Percentiles rank a stretch among this genome's conserved stretches.
Conservation (phyloP, 2,888 invertebrate genomes). For the Zhengitettix transpicula region DNA sequence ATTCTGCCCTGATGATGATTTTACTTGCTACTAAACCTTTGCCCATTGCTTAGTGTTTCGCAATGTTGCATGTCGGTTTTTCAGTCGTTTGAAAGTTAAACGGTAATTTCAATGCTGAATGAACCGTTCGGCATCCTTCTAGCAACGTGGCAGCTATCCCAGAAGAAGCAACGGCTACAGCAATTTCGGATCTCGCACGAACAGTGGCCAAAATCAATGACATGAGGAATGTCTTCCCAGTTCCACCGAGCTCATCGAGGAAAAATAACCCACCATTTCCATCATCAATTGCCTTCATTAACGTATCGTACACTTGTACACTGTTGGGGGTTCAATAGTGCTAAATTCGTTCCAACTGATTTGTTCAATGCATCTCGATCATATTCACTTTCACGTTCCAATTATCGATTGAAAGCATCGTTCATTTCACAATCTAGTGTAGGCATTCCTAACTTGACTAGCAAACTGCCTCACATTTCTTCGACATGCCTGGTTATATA, state of each 20-base stretch:
- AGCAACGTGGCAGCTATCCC: no score
- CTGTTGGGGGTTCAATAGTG: background rate
- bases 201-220: background rate
- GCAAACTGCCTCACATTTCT: background rate
- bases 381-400: background rate
- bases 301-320: background rate
- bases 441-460: background rate
- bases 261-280: background rate
- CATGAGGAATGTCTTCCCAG: background rate
- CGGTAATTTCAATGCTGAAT: no score
- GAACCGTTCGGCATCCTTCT: no score
- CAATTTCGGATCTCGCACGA: no score
- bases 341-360: background rate
- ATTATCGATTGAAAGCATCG: background rate
- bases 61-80: constrained; percentile 18
- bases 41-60: constrained; percentile 18
- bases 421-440: no score
- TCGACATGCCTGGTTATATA: background rate
- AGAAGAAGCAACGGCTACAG: no score
- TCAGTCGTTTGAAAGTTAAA: no score
- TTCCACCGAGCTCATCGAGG: background rate
- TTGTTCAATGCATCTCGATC: background rate
- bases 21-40: constrained; percentile 17
- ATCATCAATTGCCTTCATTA: background rate
- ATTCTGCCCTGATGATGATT: constrained; percentile 19